Evolutionary conservation across 2,888 invertebrate species (phyloP).

Genomic region (Sesia apiformis): DNA sequence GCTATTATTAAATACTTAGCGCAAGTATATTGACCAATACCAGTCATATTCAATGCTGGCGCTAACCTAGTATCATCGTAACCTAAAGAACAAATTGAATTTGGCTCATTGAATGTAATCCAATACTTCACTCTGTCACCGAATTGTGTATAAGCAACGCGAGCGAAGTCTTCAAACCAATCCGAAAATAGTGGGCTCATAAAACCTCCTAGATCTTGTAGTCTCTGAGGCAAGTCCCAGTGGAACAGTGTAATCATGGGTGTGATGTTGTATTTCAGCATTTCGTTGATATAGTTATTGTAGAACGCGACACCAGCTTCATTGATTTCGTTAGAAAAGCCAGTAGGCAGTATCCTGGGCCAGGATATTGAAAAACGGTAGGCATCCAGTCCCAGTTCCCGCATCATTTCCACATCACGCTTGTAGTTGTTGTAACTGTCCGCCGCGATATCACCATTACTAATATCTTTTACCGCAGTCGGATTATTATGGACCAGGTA

Average conservation of each 20-base stretch:
- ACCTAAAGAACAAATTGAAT: slow-evolving; percentile 21
- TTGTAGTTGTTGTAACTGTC: slow-evolving; percentile 75
- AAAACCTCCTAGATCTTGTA: slow-evolving; percentile 57
- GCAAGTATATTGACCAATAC: slow-evolving; percentile 61
- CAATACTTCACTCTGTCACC: slow-evolving; percentile 44
- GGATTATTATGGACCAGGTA: slow-evolving; percentile 57
- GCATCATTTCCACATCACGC: slow-evolving; percentile 63
- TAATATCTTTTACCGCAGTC: slow-evolving; percentile 60
- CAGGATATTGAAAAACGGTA: slow-evolving; percentile 77
- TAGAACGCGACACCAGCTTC: slow-evolving; percentile 9
- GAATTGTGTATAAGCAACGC: slow-evolving; percentile 28
- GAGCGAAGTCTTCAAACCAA: slow-evolving; percentile 41
- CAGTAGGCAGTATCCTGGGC: slow-evolving; percentile 77
- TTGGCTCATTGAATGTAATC: slow-evolving; percentile 67
- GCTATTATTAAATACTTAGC: slow-evolving; percentile 62
- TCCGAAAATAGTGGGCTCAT: slow-evolving; percentile 30
- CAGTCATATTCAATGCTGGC: slow-evolving; percentile 39
- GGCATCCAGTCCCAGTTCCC: slow-evolving; percentile 55
- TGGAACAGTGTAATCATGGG: slow-evolving; percentile 65
- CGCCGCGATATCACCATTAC: slow-evolving; percentile 74
- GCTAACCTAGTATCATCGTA: slow-evolving; percentile 39
- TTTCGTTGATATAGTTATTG: slow-evolving; percentile 50
- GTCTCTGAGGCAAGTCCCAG: slow-evolving; percentile 43
- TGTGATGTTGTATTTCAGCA: slow-evolving; percentile 63
- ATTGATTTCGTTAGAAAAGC: slow-evolving; percentile 71